phyloP scores from a whole-genome alignment of 2,888 invertebrate species.

The Hedychridium roseum region DNA sequence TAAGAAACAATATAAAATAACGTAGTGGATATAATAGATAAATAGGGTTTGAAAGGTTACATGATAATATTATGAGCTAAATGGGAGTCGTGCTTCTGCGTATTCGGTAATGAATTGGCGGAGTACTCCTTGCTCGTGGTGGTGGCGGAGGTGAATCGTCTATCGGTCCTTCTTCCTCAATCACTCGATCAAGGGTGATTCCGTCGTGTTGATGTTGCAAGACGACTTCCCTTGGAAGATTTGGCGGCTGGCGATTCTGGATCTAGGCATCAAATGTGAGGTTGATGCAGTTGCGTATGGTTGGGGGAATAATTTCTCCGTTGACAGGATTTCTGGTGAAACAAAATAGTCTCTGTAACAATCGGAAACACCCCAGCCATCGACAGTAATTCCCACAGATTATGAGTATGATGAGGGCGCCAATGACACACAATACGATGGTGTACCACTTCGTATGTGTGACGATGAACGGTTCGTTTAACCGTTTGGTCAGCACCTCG shows the following conservation, averaged over 20 bases:
- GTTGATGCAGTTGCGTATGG: conserved; percentile 31
- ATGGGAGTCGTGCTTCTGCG: no score
- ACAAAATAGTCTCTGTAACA: conserved; percentile 12
- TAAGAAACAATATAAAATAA: no score
- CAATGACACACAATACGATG: conserved; percentile 12
- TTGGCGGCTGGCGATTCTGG: background rate
- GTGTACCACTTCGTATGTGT: conserved; percentile 28
- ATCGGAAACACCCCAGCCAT: conserved; percentile 12
- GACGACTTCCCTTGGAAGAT: no score
- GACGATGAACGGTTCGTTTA: conserved; percentile 26
- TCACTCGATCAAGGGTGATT: no score
- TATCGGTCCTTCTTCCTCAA: no score
- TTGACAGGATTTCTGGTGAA: conserved; percentile 7
- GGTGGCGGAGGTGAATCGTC: no score
- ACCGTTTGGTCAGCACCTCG: conserved; percentile 22
- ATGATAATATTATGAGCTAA: no score
- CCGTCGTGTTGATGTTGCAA: no score
- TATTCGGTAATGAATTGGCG: no score
- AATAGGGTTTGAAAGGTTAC: no score
- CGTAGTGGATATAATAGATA: no score
- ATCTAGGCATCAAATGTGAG: conserved; percentile 29
- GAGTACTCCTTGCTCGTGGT: no score
- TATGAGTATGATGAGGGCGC: conserved; percentile 8
- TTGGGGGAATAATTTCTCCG: conserved; percentile 23
- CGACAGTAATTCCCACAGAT: conserved; percentile 8